These are phyloP conservation scores for Tyto alba DNA, from an alignment of 2,113 vertebrate genomes.

Conservation along the genomic window DNA sequence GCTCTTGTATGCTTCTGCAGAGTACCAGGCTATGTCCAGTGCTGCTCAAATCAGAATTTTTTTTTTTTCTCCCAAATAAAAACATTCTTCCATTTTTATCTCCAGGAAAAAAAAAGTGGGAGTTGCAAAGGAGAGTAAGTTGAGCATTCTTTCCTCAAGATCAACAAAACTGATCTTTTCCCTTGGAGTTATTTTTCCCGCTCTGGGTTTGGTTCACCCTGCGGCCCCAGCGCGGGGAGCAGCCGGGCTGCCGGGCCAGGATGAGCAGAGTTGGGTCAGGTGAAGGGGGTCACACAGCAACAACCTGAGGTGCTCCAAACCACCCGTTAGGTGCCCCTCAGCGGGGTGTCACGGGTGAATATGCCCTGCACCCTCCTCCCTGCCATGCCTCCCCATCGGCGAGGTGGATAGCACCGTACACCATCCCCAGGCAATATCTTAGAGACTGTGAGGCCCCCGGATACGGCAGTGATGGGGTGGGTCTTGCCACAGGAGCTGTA, in stretches of 20 bases:
- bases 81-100: not conserved
- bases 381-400: accelerated
- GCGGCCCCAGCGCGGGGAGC: accelerated
- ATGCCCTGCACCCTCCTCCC: not conserved
- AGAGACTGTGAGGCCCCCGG: not conserved
- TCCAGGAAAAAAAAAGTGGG: not conserved
- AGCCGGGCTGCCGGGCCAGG: not conserved
- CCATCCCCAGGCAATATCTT: accelerated
- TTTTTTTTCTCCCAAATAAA: not conserved
- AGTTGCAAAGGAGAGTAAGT: not conserved
- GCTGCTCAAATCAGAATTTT: not conserved
- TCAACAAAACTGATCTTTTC: not conserved
- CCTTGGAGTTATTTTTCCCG: not conserved
- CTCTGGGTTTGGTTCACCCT: not conserved
- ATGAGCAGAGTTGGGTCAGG: not conserved
- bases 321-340: accelerated
- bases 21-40: not conserved
- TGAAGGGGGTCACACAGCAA: accelerated
- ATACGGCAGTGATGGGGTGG: not conserved
- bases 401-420: not conserved
- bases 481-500: not conserved
- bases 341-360: not conserved
- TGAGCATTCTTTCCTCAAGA: not conserved
- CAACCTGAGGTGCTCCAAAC: not conserved
- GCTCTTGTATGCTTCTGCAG: not conserved